Base-by-base conservation (phyloP, 2,113 vertebrate species). In the Prolemur simus region DNA sequence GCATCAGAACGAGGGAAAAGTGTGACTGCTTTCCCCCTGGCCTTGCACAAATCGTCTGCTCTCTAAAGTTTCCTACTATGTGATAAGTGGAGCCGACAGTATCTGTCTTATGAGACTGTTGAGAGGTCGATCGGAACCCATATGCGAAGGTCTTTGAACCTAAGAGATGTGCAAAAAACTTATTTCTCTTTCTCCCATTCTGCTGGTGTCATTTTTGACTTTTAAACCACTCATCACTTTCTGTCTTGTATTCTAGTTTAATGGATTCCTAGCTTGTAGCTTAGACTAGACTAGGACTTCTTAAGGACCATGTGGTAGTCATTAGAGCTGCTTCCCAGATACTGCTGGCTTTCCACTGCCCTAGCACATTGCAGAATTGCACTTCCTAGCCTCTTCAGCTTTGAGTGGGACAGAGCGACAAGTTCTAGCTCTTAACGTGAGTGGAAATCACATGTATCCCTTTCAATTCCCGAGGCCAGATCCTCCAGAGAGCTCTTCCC, bases 71-170 rank as follows among this genome's bases (percentile, higher is more conserved):
- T 45, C 42, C 60, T 34, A 6, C 15, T 1, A 47, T 1, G n/a
- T 39, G 47, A 83, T 49, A 92, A 81, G 25, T n/a, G 13, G 23
- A 34, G n/a, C 45, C 83, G 8, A 56, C 27, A 4, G 63, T 39
- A 6, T 42, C 52, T 71, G 86, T 77, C 60, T 93, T 39, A 3
- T 47, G 49, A 90, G 89, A 73, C 47, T 66, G 3, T 14, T 21
- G 39, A 39, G 73, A 94, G 18, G 27, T n/a, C 15, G 4, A 1
- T 29, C 8, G 60, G 77, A 68, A 64, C 12, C 78, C 73, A 58
- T 32, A 37, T 27, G 21, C 13, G 12, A 54, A 92, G 60, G 25
- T 91, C 94, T 96, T 91, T 93, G 58, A 96, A 96, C 29, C 17
- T 45, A 80, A 73, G 76, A 47, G 63, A 82, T 95, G 86, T 78